These are phyloP conservation scores for Nebria salina DNA, from an alignment of 2,888 invertebrate genomes.

Conservation along the genomic window DNA sequence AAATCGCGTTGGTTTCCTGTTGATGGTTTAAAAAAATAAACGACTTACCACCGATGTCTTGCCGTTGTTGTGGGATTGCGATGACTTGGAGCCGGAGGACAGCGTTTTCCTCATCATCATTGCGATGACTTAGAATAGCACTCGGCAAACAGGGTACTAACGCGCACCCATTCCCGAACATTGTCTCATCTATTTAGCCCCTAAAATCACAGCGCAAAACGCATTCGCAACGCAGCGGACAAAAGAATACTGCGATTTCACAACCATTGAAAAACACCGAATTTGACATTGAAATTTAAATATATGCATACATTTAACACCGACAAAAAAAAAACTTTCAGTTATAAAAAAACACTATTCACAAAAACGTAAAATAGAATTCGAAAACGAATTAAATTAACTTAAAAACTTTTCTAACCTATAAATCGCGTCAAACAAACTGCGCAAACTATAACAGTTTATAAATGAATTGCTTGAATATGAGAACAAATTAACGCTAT, in stretches of 20 bases:
- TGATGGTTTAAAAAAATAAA: too few species aligned
- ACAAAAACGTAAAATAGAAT: not conserved
- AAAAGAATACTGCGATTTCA: too few species aligned
- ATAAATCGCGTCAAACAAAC: not conserved
- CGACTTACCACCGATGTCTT: conserved; percentile 10
- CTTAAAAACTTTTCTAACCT: not conserved
- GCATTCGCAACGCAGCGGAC: too few species aligned
- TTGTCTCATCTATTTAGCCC: not conserved
- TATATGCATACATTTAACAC: not conserved
- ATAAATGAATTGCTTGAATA: not conserved
- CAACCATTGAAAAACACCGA: too few species aligned
- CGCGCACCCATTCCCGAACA: not conserved
- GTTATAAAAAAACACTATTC: not conserved
- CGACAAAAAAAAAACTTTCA: not conserved
- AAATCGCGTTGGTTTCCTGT: not conserved
- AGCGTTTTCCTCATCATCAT: not conserved
- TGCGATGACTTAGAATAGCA: not conserved
- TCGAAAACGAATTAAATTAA: not conserved
- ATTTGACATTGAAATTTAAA: not conserved
- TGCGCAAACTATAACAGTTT: not conserved
- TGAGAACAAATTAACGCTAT: not conserved
- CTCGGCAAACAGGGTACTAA: not conserved
- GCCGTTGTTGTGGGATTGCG: conserved; percentile 12
- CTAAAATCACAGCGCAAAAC: not conserved
- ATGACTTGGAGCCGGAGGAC: conserved; percentile 5